Evolutionary conservation across 1,140 invertebrate species (phyloP), one percentile per base, ranked within the genome.

Genomic region (Zaprionus inermis): DNA sequence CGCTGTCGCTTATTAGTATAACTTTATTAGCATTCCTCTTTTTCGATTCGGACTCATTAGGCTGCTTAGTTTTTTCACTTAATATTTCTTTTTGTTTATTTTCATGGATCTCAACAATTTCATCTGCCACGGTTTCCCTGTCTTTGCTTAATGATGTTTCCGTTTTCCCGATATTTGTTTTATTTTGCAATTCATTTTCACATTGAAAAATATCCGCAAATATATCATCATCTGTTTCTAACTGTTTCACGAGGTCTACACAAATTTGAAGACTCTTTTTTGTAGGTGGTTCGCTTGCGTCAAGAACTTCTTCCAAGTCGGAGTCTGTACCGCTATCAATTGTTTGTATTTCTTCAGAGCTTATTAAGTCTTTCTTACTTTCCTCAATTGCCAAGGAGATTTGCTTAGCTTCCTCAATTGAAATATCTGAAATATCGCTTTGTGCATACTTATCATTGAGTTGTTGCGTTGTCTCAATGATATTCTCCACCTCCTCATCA

Each of bases 171-270:
- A 1, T 10, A 7, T 51, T 58, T 5, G 38, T 32, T 14, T 71
- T 71, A 14, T 3, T 36, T 5, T 32, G 30, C 34, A 38, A n/a
- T 16, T 38, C 16, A 16, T 7, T 22, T 10, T 80, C 75, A 92
- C 16, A 16, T 18, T 82, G 73, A 92, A 95, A 95, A 66, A 95
- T 91, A 93, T 95, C 95, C 34, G 94, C 94, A 93, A 96, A 96
- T 46, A 96, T 93, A 93, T 96, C 96, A 85, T 96, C 94, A 41
- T 95, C 91, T 68, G 92, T 67, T 46, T 90, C 84, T 66, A 77
- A 20, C 16, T 49, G 11, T 22, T 84, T 49, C 18, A 72, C 68
- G 20, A 91, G 71, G 75, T 93, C 89, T 5, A 93, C 82, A 58
- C 79, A 34, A 65, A 93, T 91, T 82, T 93, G 81, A 10, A 92